These are phyloP conservation scores for Neomicropteryx cornuta DNA, from an alignment of 1,140 invertebrate genomes.

Conservation along the genomic window DNA sequence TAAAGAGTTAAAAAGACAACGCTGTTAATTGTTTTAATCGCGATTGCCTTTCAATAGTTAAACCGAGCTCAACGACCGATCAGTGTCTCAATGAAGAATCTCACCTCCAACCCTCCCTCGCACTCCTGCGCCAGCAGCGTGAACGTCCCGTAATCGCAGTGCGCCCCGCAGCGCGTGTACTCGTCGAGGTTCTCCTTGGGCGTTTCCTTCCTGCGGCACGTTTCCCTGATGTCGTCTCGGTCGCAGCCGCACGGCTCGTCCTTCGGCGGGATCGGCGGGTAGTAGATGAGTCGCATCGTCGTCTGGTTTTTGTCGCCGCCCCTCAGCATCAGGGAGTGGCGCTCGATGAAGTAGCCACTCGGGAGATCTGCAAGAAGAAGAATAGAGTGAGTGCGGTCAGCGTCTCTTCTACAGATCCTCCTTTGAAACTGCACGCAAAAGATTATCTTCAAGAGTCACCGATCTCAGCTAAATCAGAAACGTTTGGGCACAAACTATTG, in stretches of 20 bases:
- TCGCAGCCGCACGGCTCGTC: conserved; percentile 35
- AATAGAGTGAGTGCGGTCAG: too few species aligned
- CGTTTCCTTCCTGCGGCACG: conserved; percentile 21
- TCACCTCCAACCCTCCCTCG: conserved; percentile 44
- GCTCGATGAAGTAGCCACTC: conserved; percentile 41
- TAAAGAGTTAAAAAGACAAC: too few species aligned
- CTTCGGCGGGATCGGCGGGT: conserved; percentile 49
- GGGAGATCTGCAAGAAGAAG: conserved; percentile 10
- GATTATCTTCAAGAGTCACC: too few species aligned
- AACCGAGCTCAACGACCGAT: too few species aligned
- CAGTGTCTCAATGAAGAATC: background rate
- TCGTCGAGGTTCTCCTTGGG: conserved; percentile 21
- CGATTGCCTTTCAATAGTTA: too few species aligned
- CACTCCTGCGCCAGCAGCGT: conserved; percentile 62
- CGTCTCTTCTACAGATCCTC: too few species aligned
- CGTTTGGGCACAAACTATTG: too few species aligned
- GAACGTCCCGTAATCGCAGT: conserved; percentile 63
- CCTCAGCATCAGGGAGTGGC: conserved; percentile 50
- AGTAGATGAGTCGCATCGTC: conserved; percentile 54
- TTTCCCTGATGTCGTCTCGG: too few species aligned
- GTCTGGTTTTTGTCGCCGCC: conserved; percentile 49
- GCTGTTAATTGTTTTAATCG: too few species aligned
- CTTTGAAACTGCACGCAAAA: too few species aligned
- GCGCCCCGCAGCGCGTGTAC: conserved; percentile 54
- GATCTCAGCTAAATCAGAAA: too few species aligned